These are phyloP conservation scores for Zosterops hypoxanthus DNA, from an alignment of 2,113 vertebrate species.

Conservation along the genomic window DNA sequence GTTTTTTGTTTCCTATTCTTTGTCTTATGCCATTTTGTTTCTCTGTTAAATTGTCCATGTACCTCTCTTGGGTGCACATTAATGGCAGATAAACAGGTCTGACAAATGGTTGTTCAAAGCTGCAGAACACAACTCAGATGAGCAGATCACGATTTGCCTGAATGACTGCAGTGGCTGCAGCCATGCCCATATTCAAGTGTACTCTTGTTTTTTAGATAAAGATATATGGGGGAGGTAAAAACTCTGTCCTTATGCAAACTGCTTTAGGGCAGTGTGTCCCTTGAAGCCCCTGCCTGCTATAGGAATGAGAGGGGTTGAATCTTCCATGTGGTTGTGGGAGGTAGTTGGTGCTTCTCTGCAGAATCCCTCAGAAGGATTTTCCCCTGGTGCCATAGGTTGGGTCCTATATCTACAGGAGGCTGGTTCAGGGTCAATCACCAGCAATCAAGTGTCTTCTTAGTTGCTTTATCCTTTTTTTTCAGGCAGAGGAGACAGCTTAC, in stretches of 20 bases:
- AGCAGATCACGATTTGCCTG: neutral
- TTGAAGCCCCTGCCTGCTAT: neutral
- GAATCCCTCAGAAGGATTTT: neutral
- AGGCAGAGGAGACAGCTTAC: neutral
- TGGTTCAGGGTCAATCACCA: neutral
- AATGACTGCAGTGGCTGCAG: neutral
- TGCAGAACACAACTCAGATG: neutral
- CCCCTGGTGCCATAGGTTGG: neutral
- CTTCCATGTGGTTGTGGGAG: rapidly evolving
- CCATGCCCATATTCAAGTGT: neutral
- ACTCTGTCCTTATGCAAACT: neutral
- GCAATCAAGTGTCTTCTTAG: neutral
- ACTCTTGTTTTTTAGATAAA: neutral
- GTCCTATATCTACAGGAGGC: neutral
- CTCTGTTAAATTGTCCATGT: neutral
- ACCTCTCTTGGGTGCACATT: neutral
- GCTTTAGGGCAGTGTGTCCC: neutral
- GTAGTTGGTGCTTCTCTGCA: neutral
- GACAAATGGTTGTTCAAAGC: neutral
- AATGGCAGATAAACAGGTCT: neutral
- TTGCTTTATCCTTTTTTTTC: neutral
- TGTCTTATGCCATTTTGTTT: neutral
- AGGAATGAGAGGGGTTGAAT: neutral
- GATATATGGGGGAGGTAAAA: neutral
- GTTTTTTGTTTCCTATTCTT: neutral